phyloP scores from a whole-genome alignment of 1,140 invertebrate species.

The Mya arenaria region DNA sequence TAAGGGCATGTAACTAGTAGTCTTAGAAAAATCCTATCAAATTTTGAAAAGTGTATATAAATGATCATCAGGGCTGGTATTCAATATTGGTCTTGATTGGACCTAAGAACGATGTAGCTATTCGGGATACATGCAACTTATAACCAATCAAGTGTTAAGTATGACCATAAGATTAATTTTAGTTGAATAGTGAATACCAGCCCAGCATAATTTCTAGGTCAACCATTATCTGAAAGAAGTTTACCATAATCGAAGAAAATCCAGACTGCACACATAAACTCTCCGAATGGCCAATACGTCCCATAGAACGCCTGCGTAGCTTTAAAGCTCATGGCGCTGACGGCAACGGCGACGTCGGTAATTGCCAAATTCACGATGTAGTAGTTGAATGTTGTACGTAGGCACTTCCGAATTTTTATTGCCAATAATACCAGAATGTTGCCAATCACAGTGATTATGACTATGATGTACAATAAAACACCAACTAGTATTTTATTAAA shows the following conservation, averaged over 20 bases:
- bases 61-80: no score
- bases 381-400: slow-evolving; percentile 74
- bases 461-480: slow-evolving; percentile 59
- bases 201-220: no score
- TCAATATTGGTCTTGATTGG: no score
- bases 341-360: slow-evolving; percentile 70
- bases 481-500: slow-evolving; percentile 61
- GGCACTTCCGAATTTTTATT: slow-evolving; percentile 65
- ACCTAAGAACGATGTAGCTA: no score
- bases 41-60: no score
- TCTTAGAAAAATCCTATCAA: no score
- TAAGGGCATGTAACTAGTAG: no score
- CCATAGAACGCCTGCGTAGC: slow-evolving; percentile 68
- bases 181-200: no score
- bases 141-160: no score
- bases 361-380: slow-evolving; percentile 76
- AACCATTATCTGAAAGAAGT: no score
- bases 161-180: no score
- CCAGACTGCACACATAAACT: slow-evolving; percentile 78
- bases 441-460: slow-evolving; percentile 65
- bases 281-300: slow-evolving; percentile 76
- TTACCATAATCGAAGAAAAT: slow-evolving; percentile 62
- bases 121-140: no score
- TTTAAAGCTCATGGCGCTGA: slow-evolving; percentile 74
- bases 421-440: slow-evolving; percentile 72